These are phyloP conservation scores for Fregetta grallaria DNA, from an alignment of 2,113 vertebrate species.

Conservation along the genomic window DNA sequence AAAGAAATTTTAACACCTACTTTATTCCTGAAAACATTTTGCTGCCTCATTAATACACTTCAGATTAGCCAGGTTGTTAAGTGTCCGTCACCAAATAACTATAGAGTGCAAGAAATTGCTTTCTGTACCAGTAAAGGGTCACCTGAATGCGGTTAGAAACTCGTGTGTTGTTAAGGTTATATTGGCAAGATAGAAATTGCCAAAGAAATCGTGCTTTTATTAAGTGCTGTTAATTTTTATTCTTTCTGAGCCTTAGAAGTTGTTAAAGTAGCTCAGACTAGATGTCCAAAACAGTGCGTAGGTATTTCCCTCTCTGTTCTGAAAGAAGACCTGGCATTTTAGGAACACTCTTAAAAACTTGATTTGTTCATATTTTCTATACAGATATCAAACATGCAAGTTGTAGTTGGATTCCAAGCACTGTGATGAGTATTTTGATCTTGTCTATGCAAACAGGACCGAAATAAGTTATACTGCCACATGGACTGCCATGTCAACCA, in stretches of 20 bases:
- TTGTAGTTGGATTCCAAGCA: background rate
- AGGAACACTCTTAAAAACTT: background rate
- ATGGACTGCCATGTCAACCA: background rate
- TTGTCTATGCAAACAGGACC: background rate
- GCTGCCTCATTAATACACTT: conserved; percentile 60
- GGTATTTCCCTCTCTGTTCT: background rate
- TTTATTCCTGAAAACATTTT: conserved; percentile 57
- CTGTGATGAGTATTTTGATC: background rate
- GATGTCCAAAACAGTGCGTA: background rate
- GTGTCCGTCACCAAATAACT: conserved; percentile 19
- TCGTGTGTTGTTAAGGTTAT: background rate
- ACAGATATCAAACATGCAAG: background rate
- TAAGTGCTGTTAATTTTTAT: background rate
- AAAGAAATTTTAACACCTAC: conserved; percentile 48
- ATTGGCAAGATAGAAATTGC: background rate
- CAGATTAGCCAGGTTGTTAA: conserved; percentile 32
- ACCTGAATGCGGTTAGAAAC: background rate
- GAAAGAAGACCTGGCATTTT: background rate
- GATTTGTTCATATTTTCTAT: background rate
- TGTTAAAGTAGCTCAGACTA: background rate
- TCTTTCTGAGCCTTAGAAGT: background rate
- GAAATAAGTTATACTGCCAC: background rate
- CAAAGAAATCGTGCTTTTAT: background rate
- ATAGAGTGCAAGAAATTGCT: conserved; percentile 21
- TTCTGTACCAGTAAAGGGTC: background rate